A percentile compares a stretch with the other conserved stretches of the same genome.
Evolutionary conservation across 2,888 invertebrate genomes (phyloP).

Genomic region (Drosophila multiciliata): DNA sequence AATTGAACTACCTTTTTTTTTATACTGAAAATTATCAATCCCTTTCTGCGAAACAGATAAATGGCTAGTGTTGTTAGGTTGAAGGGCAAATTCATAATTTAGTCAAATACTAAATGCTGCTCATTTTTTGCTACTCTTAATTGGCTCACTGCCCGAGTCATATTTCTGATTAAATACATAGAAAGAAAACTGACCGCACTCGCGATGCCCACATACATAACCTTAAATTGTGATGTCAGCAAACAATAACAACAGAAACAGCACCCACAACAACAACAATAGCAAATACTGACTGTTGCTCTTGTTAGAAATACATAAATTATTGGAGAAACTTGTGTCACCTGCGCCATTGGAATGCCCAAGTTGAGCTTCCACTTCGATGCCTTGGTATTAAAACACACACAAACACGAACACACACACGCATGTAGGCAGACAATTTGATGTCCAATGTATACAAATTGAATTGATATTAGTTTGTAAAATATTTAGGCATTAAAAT

Average conservation of each 20-base stretch:
- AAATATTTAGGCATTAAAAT: conserved; percentile 70
- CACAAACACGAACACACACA: background rate
- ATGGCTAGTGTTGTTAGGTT: background rate
- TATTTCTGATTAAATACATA: background rate
- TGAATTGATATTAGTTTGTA: conserved; percentile 76
- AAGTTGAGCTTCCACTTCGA: conserved; percentile 45
- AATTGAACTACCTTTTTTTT: background rate
- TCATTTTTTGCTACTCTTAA: background rate
- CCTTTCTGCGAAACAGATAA: background rate
- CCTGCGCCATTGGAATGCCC: conserved; percentile 53
- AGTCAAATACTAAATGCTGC: background rate
- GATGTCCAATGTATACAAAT: conserved; percentile 71
- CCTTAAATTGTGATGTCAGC: conserved; percentile 39
- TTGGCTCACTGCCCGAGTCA: background rate
- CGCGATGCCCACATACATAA: background rate
- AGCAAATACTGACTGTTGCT: conserved; percentile 50
- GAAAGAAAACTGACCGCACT: conserved; percentile 1
- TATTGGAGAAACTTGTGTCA: conserved; percentile 56
- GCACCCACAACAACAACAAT: conserved; percentile 17
- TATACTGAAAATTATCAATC: background rate
- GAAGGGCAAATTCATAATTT: background rate
- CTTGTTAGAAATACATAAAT: conserved; percentile 69
- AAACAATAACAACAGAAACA: background rate
- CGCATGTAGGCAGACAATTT: conserved; percentile 29
- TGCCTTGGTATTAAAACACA: conserved; percentile 37